Evolutionary conservation across 1,140 invertebrate species (phyloP).

Genomic region (Bilobella aurantiaca): DNA sequence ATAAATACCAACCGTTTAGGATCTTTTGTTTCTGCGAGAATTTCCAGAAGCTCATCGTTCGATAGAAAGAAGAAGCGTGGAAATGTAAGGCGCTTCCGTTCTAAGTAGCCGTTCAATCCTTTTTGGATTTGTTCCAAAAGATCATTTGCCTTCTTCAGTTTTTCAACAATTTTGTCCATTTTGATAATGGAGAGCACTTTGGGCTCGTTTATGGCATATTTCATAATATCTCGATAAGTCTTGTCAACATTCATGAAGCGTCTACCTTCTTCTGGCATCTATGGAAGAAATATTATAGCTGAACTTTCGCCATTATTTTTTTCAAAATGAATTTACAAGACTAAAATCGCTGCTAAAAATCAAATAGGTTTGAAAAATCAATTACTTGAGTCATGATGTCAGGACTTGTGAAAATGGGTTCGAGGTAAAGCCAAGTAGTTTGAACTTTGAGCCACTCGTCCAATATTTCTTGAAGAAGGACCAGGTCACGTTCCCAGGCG

Average conservation of each 20-base stretch:
- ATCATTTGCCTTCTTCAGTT: constrained; percentile 76
- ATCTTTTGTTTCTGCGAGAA: constrained; percentile 92
- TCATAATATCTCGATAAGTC: constrained; percentile 92
- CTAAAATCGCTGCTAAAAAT: too few species aligned
- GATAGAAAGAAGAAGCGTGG: constrained; percentile 95
- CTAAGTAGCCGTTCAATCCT: constrained; percentile 86
- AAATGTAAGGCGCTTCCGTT: constrained; percentile 90
- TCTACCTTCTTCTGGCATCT: constrained; percentile 86
- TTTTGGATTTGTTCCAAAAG: constrained; percentile 79
- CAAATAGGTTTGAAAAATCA: too few species aligned
- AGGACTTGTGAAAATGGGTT: constrained; percentile 93
- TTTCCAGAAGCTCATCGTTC: constrained; percentile 91
- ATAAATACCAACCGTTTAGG: constrained; percentile 58
- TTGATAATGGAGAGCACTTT: constrained; percentile 72
- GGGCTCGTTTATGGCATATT: constrained; percentile 61
- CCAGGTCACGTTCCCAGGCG: constrained; percentile 64
- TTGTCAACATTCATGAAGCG: constrained; percentile 85
- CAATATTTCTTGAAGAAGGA: constrained; percentile 76
- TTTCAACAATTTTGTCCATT: constrained; percentile 87
- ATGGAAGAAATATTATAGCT: constrained; percentile 39
- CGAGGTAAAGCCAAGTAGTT: constrained; percentile 91
- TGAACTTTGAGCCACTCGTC: constrained; percentile 95
- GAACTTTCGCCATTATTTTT: constrained; percentile 41
- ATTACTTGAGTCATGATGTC: constrained; percentile 90
- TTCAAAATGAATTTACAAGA: too few species aligned